Evolutionary conservation across 2,113 vertebrate genomes (phyloP).

Genomic region (Stigmatopora nigra): DNA sequence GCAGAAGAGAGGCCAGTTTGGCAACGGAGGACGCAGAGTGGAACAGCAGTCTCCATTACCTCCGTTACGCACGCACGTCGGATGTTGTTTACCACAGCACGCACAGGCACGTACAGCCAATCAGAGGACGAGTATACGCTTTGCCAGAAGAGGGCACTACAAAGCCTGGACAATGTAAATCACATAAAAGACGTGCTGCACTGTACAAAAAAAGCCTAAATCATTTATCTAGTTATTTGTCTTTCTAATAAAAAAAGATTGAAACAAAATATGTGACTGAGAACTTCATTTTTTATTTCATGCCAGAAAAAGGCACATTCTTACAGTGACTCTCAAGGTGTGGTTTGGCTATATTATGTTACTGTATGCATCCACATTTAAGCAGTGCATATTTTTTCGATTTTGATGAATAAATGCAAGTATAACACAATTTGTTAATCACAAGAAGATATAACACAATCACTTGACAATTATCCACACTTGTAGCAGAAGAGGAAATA

Average conservation of each 20-base stretch:
- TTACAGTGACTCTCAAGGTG: conserved; percentile 53
- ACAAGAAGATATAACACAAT: conserved; percentile 63
- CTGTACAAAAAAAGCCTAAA: not conserved
- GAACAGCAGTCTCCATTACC: conserved; percentile 48
- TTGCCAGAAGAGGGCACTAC: not conserved
- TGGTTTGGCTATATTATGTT: conserved; percentile 50
- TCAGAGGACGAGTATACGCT: conserved; percentile 13
- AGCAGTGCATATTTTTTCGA: conserved; percentile 63
- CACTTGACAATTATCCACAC: conserved; percentile 57
- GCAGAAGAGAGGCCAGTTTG: conserved; percentile 16
- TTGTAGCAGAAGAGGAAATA: conserved; percentile 56
- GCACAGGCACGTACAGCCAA: conserved; percentile 59
- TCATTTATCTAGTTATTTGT: not conserved
- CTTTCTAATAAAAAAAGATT: too few relatives aligned
- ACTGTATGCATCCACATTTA: conserved; percentile 68
- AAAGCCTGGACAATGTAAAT: not conserved
- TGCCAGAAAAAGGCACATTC: conserved; percentile 59
- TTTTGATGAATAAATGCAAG: conserved; percentile 62
- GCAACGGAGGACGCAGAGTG: conserved; percentile 26
- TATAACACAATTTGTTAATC: conserved; percentile 59
- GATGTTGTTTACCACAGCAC: conserved; percentile 63
- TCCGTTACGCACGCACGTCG: conserved; percentile 37
- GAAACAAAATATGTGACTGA: conserved; percentile 7
- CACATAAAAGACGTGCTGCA: not conserved
- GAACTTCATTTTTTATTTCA: conserved; percentile 62